Conservation (phyloP, 2,113 vertebrate species). For the Psilopogon haemacephalus region DNA sequence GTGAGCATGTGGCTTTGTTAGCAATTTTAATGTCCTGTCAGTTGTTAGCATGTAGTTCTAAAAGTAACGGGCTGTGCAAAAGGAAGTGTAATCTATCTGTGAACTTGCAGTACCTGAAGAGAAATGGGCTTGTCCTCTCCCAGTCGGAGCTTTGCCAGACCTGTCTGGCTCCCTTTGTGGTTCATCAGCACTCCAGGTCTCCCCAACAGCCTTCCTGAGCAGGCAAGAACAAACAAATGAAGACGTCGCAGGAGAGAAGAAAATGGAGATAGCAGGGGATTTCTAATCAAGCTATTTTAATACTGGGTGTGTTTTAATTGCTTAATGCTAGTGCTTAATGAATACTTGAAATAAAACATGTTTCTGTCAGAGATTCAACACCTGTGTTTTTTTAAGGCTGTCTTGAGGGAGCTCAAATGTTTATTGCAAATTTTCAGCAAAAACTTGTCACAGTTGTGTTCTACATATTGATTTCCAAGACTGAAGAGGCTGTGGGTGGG, state of each 20-base stretch:
- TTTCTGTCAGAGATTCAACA: slow-evolving; percentile 48
- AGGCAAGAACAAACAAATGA: slow-evolving; percentile 56
- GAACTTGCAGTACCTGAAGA: neutral
- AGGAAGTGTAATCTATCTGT: neutral
- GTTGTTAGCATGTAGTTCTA: neutral
- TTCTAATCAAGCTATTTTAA: slow-evolving; percentile 63
- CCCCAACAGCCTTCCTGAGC: neutral
- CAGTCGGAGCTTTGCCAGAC: neutral
- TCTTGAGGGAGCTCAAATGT: slow-evolving; percentile 51
- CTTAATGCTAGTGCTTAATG: slow-evolving; percentile 48
- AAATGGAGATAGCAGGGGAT: slow-evolving; percentile 47
- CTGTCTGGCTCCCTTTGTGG: neutral
- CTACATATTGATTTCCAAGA: slow-evolving; percentile 35
- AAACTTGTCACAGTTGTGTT: neutral
- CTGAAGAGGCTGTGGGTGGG: neutral
- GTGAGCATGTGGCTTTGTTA: neutral
- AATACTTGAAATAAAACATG: slow-evolving; percentile 50
- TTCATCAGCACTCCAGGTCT: neutral
- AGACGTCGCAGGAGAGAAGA: slow-evolving; percentile 29
- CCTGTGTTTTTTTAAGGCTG: slow-evolving; percentile 25
- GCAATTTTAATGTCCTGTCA: neutral
- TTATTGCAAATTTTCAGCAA: slow-evolving; percentile 54
- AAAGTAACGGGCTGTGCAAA: neutral
- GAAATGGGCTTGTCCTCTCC: neutral
- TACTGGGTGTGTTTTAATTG: slow-evolving; percentile 57